Evolutionary conservation across 92 coral and sea anemone genomes (phyloP).

Genomic region (Heliopora coerulea): DNA sequence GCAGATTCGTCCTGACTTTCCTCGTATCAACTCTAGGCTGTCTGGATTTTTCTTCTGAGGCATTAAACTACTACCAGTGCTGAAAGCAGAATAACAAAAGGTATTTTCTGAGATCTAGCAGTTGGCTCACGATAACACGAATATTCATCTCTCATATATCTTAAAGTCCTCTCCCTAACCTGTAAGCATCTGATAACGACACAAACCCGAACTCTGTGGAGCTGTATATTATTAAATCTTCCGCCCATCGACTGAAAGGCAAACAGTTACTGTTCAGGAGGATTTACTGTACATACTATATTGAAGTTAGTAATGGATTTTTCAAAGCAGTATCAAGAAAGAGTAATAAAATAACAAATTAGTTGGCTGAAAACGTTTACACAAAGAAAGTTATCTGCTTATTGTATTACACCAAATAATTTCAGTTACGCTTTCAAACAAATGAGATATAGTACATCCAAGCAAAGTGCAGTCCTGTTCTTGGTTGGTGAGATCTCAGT

Average conservation of each 20-base stretch:
- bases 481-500: too few relatives aligned
- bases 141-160: neutral
- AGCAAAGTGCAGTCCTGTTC: too few relatives aligned
- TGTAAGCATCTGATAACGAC: slow-evolving; percentile 94
- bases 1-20: slow-evolving; percentile 87
- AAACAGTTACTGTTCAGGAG: neutral
- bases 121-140: too few relatives aligned
- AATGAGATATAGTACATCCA: too few relatives aligned
- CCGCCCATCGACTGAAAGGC: slow-evolving; percentile 91
- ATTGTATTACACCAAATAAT: too few relatives aligned
- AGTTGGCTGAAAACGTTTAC: too few relatives aligned
- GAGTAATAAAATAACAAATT: too few relatives aligned
- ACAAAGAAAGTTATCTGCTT: too few relatives aligned
- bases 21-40: slow-evolving; percentile 92
- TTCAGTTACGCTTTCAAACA: too few relatives aligned
- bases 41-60: slow-evolving; percentile 99
- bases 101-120: too few relatives aligned
- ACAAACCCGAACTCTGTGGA: slow-evolving; percentile 88
- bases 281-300: neutral
- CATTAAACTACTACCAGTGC: slow-evolving; percentile 98
- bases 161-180: slow-evolving; percentile 44
- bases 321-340: too few relatives aligned
- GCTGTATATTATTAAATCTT: slow-evolving; percentile 85
- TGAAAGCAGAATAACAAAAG: slow-evolving; percentile 21
- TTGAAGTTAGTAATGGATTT: too few relatives aligned